Evolutionary conservation across 2,113 vertebrate species (phyloP), one percentile per base, ranked within the genome.

Genomic region (Triplophysa dalaica): DNA sequence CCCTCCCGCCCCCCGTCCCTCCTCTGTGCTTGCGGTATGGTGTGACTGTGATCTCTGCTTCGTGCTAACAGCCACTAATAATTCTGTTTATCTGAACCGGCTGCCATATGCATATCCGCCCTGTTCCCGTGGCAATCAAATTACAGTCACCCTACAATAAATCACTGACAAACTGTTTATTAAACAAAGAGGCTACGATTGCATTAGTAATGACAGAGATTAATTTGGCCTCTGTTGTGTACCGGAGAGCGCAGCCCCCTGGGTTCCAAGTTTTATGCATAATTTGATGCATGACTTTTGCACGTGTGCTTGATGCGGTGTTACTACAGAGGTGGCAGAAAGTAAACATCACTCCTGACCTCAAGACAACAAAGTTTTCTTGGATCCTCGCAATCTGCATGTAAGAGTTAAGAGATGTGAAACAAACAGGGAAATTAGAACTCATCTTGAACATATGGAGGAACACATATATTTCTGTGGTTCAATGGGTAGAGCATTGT

Each of bases 131-230:
- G 68, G 54, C 88, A 87, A 89, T 89, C 86, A 86, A 85, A 87
- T 87, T 87, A 88, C 70, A 83, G 84, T 76, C 78, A 74, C 85
- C 78, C 65, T 60, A 66, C 81, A 83, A 89, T 87, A 89, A 82
- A 87, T 89, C 88, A 87, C 86, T 89, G 88, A 87, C 88, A 87
- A 85, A 83, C 79, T 89, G 88, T 87, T 89, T 89, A 89, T 89
- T 86, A 87, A 89, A 89, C 88, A 89, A 86, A 89, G 87, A 87
- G 88, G 84, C 83, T 56, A 68, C 67, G 83, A 89, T 89, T 87
- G 81, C 87, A 87, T 89, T 89, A 87, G 87, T 89, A 87, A 89
- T 87, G 86, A 86, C 85, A 87, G 78, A 87, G 86, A 89, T 87
- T 86, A 82, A 89, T 87, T 85, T 85, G 67, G 77, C 68, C 80